phyloP scores from a whole-genome alignment of 37 sponge, comb jelly and placozoan genomes.

The Trichoplax adhaerens region DNA sequence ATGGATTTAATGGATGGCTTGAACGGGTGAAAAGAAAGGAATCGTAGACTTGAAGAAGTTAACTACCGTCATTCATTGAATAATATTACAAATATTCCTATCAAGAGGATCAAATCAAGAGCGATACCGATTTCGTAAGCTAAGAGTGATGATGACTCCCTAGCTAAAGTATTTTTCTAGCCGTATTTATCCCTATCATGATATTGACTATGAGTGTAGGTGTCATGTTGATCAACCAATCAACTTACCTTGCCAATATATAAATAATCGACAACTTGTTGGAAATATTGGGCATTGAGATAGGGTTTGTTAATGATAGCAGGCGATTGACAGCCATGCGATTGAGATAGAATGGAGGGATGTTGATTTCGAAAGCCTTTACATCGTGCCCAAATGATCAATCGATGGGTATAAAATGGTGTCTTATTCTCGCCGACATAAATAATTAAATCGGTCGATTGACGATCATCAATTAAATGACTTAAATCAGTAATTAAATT shows the following conservation, averaged over 20 bases:
- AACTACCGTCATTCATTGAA: too few species aligned
- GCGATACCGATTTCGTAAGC: too few species aligned
- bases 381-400: conserved; percentile 29
- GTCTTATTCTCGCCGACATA: conserved; percentile 1
- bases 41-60: too few species aligned
- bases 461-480: conserved; percentile 7
- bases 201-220: too few species aligned
- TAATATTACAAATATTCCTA: too few species aligned
- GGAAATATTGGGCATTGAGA: conserved; percentile 3
- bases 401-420: conserved; percentile 9
- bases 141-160: too few species aligned
- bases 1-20: too few species aligned
- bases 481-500: conserved; percentile 13
- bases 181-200: too few species aligned
- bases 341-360: conserved; percentile 1
- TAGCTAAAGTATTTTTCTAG: too few species aligned
- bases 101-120: too few species aligned
- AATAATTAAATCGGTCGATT: conserved; percentile 25
- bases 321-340: neutral
- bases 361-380: conserved; percentile 20
- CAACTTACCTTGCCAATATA: conserved; percentile 59
- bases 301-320: neutral
- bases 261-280: conserved; percentile 26
- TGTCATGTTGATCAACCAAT: neutral
- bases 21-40: too few species aligned